Percentiles rank a stretch among this genome's conserved stretches.
phyloP scores from a whole-genome alignment of 2,113 vertebrate genomes.

The Cryptotis parvus region DNA sequence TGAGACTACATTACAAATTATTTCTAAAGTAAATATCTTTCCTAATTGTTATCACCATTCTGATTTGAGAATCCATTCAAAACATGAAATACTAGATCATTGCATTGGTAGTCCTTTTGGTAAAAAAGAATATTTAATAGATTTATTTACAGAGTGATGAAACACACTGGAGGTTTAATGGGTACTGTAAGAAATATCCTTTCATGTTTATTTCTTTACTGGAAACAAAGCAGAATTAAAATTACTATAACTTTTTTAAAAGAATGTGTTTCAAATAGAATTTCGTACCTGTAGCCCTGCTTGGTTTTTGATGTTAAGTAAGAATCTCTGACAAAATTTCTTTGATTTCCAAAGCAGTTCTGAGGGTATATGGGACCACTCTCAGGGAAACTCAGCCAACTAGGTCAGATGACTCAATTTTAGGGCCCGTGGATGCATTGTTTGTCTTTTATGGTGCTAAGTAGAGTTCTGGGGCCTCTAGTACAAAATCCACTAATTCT shows the following conservation, averaged over 20 bases:
- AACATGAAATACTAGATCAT: background rate
- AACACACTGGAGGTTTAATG: constrained; percentile 38
- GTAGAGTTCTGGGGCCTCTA: no score
- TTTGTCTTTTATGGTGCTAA: no score
- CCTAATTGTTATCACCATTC: background rate
- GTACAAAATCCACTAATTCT: no score
- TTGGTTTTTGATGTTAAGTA: background rate
- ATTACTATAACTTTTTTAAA: background rate
- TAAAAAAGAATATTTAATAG: background rate
- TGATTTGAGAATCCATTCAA: background rate
- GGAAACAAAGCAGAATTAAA: constrained; percentile 46
- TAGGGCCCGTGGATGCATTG: no score
- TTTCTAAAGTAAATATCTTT: constrained; percentile 22
- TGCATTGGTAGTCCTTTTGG: background rate
- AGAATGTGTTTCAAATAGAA: constrained; percentile 1
- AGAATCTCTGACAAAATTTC: background rate
- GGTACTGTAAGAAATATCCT: background rate
- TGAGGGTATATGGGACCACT: no score
- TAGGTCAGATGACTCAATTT: no score
- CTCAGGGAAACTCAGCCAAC: no score
- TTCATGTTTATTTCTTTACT: constrained; percentile 14
- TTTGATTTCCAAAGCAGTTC: no score
- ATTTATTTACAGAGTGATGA: constrained; percentile 23
- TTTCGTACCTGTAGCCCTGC: background rate
- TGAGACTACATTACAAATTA: constrained; percentile 12